phyloP scores from a whole-genome alignment of 1,140 invertebrate genomes.

The Calycopis cecrops region DNA sequence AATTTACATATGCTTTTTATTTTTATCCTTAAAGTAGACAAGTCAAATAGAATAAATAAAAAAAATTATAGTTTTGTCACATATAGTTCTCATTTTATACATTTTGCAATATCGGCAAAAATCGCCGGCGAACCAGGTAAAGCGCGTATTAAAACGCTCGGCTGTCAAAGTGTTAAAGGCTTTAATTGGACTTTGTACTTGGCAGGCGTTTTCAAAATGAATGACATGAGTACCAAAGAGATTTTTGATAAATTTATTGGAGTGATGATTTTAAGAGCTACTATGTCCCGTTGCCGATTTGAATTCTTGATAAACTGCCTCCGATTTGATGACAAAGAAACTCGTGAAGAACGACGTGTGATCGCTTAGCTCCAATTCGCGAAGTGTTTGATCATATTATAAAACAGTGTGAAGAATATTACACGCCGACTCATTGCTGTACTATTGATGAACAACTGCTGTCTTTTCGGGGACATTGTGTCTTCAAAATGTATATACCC shows the following conservation, averaged over 20 bases:
- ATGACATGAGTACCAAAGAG: slow-evolving; percentile 16
- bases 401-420: slow-evolving; percentile 44
- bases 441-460: slow-evolving; percentile 65
- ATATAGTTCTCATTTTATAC: no score
- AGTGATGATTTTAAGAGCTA: slow-evolving; percentile 13
- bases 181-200: slow-evolving; percentile 20
- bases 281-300: slow-evolving; percentile 40
- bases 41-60: no score
- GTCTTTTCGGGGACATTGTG: slow-evolving; percentile 53
- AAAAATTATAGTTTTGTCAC: no score
- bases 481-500: slow-evolving; percentile 56
- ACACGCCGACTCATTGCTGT: slow-evolving; percentile 36
- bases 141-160: no score
- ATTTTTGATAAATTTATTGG: slow-evolving; percentile 23
- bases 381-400: slow-evolving; percentile 50
- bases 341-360: slow-evolving; percentile 34
- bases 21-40: no score
- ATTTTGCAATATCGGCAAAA: no score
- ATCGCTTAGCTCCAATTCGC: slow-evolving; percentile 47
- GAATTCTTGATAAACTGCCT: slow-evolving; percentile 30
- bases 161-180: no score
- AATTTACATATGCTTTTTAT: no score
- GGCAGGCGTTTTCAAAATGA: slow-evolving; percentile 16
- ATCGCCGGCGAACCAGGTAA: no score
- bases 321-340: slow-evolving; percentile 38